A percentile compares a stretch with the other conserved stretches of the same genome.
phyloP scores from a whole-genome alignment of 2,797 vertebrate genomes.

The Diplodus puntazzo region DNA sequence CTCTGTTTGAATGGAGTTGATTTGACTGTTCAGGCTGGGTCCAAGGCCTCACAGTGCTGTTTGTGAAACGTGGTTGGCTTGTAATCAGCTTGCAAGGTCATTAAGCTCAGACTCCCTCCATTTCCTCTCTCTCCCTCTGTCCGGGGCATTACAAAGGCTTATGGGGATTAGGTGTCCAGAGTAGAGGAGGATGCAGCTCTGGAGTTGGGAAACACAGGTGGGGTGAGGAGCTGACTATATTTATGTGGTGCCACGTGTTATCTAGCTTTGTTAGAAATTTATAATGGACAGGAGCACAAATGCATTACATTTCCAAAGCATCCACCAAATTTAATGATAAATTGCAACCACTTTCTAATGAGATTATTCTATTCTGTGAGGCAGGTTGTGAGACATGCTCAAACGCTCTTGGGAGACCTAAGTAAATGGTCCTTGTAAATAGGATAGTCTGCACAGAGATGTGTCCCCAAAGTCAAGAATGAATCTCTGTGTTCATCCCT shows the following conservation, averaged over 20 bases:
- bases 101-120: slow-evolving; percentile 61
- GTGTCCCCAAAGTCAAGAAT: background rate
- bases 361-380: too few relatives aligned
- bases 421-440: background rate
- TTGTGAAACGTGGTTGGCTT: slow-evolving; percentile 50
- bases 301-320: background rate
- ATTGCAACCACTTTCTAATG: background rate
- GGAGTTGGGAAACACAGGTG: slow-evolving; percentile 61
- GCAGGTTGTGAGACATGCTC: too few relatives aligned
- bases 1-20: background rate
- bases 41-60: slow-evolving; percentile 5
- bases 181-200: slow-evolving; percentile 52
- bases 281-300: background rate
- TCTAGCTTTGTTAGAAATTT: background rate
- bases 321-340: background rate
- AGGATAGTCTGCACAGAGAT: too few relatives aligned
- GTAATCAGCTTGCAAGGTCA: slow-evolving; percentile 75
- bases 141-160: slow-evolving; percentile 69
- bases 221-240: background rate
- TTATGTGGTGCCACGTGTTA: background rate
- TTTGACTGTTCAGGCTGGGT: background rate
- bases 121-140: slow-evolving; percentile 29
- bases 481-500: too few relatives aligned
- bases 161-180: slow-evolving; percentile 71
- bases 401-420: background rate